Evolutionary conservation across 2,113 vertebrate species (phyloP).

Genomic region (western clawed frog (Xenopus tropicalis)): DNA sequence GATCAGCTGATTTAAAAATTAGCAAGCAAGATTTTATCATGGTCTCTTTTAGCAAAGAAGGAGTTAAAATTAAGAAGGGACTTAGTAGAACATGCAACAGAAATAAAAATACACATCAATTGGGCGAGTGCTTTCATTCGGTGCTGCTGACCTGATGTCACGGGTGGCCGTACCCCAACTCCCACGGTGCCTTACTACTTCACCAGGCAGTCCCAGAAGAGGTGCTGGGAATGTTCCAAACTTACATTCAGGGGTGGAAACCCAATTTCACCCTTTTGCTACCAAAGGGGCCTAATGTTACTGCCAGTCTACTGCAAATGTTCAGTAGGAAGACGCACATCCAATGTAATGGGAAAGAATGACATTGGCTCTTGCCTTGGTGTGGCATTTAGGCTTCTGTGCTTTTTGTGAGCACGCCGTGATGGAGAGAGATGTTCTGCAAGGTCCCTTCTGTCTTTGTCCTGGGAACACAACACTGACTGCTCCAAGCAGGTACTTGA

Average conservation of each 20-base stretch:
- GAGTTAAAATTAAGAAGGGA: conserved; percentile 2
- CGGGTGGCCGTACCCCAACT: conserved; percentile 2
- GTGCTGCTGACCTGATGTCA: not conserved
- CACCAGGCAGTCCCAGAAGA: not conserved
- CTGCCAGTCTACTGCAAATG: not conserved
- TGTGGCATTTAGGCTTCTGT: not conserved
- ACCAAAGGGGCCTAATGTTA: not conserved
- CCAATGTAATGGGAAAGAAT: not conserved
- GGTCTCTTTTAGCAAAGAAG: conserved; percentile 12
- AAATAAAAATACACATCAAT: not conserved
- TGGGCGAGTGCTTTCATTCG: not conserved
- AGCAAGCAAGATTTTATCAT: conserved; percentile 5
- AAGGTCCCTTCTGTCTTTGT: conserved; percentile 3
- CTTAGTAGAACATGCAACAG: not conserved
- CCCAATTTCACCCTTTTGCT: not conserved
- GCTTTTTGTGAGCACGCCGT: not conserved
- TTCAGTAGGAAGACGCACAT: conserved; percentile 4
- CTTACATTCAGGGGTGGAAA: not conserved
- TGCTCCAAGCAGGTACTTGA: conserved; percentile 26
- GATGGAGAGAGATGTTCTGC: conserved; percentile 1
- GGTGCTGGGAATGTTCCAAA: conserved; percentile 9
- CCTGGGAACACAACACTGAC: conserved; percentile 2
- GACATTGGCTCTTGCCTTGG: no score
- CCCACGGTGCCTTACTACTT: conserved; percentile 23
- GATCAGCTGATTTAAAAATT: not conserved